These are phyloP conservation scores for Aleiodes alternator DNA, from an alignment of 2,888 invertebrate genomes.

Conservation along the genomic window DNA sequence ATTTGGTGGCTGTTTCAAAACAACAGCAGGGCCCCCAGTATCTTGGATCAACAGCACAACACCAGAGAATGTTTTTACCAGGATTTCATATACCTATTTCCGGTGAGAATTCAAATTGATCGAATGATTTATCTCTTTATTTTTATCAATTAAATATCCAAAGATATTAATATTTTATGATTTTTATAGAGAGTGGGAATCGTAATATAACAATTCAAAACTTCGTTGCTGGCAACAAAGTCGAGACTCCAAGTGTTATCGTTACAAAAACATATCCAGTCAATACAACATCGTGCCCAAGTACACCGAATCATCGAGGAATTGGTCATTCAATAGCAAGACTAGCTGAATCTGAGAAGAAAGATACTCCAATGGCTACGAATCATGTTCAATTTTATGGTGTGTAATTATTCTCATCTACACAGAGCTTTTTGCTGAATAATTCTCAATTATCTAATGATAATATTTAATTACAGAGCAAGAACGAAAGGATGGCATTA, in stretches of 20 bases:
- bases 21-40: slow-evolving; percentile 71
- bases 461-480: slow-evolving; percentile 56
- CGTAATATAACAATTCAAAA: slow-evolving; percentile 68
- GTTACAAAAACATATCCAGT: slow-evolving; percentile 76
- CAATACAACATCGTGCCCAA: slow-evolving; percentile 64
- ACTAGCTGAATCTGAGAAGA: slow-evolving; percentile 68
- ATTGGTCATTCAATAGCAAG: slow-evolving; percentile 70
- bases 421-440: too few relatives aligned
- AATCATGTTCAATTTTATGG: slow-evolving; percentile 71
- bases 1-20: slow-evolving; percentile 72
- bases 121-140: slow-evolving; percentile 21
- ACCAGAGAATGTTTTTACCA: slow-evolving; percentile 63
- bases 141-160: background rate
- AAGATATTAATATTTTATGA: slow-evolving; percentile 28
- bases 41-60: slow-evolving; percentile 64
- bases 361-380: slow-evolving; percentile 60
- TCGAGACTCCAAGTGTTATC: slow-evolving; percentile 78
- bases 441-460: background rate
- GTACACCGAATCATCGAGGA: slow-evolving; percentile 67
- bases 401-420: slow-evolving; percentile 50
- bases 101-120: slow-evolving; percentile 64
- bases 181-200: slow-evolving; percentile 64
- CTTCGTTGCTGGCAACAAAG: slow-evolving; percentile 67
- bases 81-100: slow-evolving; percentile 76
- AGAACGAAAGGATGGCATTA: slow-evolving; percentile 65